These are phyloP conservation scores for Peromyscus leucopus DNA, from an alignment of 2,113 vertebrate genomes.

Conservation along the genomic window DNA sequence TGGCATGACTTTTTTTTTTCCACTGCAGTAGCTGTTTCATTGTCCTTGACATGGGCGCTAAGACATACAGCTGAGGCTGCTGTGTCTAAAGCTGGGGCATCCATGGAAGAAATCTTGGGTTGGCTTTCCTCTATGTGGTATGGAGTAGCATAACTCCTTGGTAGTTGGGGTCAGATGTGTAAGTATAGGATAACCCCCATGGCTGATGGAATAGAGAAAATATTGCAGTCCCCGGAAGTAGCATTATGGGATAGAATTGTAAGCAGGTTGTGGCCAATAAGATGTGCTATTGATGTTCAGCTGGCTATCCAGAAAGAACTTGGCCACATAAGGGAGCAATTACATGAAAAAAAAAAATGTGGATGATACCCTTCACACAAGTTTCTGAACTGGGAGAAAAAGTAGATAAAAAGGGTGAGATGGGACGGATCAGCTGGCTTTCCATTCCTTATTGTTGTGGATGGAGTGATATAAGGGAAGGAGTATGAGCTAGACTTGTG, in stretches of 20 bases:
- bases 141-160: neutral
- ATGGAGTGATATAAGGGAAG: neutral
- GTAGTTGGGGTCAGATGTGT: neutral
- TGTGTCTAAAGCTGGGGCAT: neutral
- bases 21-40: neutral
- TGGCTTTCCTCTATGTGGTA: neutral
- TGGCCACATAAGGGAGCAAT: neutral
- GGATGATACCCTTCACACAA: neutral
- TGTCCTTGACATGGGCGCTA: too few species aligned
- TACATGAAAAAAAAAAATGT: neutral
- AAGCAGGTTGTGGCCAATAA: neutral
- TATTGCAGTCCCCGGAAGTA: neutral
- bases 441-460: neutral
- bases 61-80: neutral
- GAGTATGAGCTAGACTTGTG: neutral
- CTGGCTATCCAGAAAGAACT: neutral
- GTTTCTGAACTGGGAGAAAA: neutral
- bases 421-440: neutral
- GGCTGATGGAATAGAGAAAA: neutral
- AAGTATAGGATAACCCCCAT: neutral
- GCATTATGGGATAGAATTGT: neutral
- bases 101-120: neutral
- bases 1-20: neutral
- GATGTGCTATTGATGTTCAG: too few species aligned
- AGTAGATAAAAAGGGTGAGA: neutral